These are phyloP conservation scores for Chiloscyllium plagiosum DNA, from an alignment of 2,113 vertebrate species.

Conservation along the genomic window DNA sequence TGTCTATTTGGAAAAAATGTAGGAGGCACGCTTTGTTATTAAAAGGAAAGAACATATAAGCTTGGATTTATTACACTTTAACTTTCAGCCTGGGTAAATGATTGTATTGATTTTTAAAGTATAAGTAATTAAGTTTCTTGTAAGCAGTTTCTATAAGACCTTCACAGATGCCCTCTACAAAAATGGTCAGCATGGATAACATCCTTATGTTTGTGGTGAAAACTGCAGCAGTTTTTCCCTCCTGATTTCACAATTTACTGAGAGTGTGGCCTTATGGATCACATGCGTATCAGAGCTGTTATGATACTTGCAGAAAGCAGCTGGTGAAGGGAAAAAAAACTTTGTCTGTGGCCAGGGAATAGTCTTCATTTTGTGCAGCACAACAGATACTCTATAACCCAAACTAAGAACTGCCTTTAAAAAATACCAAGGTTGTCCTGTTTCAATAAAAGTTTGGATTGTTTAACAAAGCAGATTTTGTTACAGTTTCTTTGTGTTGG, in stretches of 20 bases:
- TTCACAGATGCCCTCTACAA: neutral
- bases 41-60: neutral
- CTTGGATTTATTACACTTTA: neutral
- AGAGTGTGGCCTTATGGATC: neutral
- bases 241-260: neutral
- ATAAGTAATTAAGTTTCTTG: neutral
- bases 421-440: neutral
- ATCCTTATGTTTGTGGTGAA: neutral
- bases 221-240: neutral
- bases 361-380: neutral
- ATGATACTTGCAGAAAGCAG: neutral
- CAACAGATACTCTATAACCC: neutral
- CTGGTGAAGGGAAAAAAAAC: neutral
- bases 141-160: neutral
- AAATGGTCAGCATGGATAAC: neutral
- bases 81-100: neutral
- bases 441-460: neutral
- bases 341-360: conserved; percentile 9
- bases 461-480: neutral
- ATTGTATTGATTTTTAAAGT: neutral
- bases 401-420: neutral
- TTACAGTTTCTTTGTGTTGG: neutral
- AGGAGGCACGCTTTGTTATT: neutral
- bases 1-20: neutral
- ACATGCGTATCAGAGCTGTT: neutral